Evolutionary conservation across 64 coral and sea anemone genomes (phyloP).

Genomic region (Montipora sp.): DNA sequence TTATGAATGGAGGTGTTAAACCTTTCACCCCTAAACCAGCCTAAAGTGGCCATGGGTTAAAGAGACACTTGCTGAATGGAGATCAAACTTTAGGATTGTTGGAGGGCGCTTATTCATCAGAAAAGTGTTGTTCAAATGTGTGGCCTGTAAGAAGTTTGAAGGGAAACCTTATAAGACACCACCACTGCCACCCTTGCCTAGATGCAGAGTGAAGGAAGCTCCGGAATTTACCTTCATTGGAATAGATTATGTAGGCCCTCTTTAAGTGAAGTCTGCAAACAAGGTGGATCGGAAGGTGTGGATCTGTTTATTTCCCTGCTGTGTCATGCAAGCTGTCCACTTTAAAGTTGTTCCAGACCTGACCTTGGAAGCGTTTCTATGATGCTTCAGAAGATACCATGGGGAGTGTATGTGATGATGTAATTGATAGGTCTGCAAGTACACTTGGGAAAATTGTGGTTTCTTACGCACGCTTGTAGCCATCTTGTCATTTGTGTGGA

Average conservation of each 20-base stretch:
- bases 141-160: slow-evolving; percentile 52
- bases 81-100: slow-evolving; percentile 54
- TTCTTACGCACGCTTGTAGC: too few relatives aligned
- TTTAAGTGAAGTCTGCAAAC: slow-evolving; percentile 14
- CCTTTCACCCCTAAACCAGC: too few relatives aligned
- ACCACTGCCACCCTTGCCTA: slow-evolving; percentile 33
- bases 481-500: too few relatives aligned
- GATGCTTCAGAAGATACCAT: slow-evolving; percentile 49
- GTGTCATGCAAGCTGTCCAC: slow-evolving; percentile 26
- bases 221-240: slow-evolving; percentile 42
- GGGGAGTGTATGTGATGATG: neutral
- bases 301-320: slow-evolving; percentile 60
- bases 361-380: slow-evolving; percentile 35
- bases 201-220: slow-evolving; percentile 35
- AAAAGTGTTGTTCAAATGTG: slow-evolving; percentile 40
- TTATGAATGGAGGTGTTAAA: slow-evolving; percentile 49
- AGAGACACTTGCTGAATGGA: slow-evolving; percentile 43
- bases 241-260: slow-evolving; percentile 55
- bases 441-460: too few relatives aligned
- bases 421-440: neutral
- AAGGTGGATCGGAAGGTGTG: slow-evolving; percentile 33
- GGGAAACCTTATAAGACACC: slow-evolving; percentile 41
- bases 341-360: slow-evolving; percentile 48
- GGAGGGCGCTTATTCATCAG: slow-evolving; percentile 19
- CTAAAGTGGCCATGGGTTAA: neutral